Percentiles rank a stretch among this genome's conserved stretches.
phyloP scores from a whole-genome alignment of 2,888 invertebrate species.

The Eulithis prunata region DNA sequence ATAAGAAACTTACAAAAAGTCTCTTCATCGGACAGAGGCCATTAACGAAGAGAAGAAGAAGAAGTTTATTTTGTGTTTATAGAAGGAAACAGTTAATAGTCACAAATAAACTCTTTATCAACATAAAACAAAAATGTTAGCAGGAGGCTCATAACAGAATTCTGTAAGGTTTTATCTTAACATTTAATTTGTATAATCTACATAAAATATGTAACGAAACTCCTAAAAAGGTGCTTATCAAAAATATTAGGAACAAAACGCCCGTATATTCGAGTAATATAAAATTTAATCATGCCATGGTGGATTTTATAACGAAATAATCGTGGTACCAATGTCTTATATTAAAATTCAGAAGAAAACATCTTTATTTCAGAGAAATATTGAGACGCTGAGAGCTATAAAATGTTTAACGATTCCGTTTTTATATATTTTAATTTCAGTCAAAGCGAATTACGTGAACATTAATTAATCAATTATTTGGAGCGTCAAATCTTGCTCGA shows the following conservation, averaged over 20 bases:
- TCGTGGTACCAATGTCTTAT: constrained; percentile 26
- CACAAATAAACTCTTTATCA: no score
- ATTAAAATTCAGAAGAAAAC: constrained; percentile 31
- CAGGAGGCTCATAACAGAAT: neutral
- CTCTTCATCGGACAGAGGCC: no score
- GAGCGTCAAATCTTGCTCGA: neutral
- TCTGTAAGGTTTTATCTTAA: neutral
- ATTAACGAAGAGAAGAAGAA: no score
- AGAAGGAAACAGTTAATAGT: no score
- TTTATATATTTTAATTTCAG: constrained; percentile 17
- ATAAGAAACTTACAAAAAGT: no score
- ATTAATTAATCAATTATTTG: constrained; percentile 4
- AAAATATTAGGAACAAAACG: constrained; percentile 22
- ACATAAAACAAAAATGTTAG: no score
- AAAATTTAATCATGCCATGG: constrained; percentile 28
- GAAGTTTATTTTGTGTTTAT: no score
- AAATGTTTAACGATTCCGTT: constrained; percentile 21
- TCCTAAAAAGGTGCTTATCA: constrained; percentile 7
- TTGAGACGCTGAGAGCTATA: constrained; percentile 19
- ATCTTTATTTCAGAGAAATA: constrained; percentile 24
- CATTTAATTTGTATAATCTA: constrained; percentile 6
- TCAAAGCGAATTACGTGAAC: neutral
- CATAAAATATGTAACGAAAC: constrained; percentile 3
- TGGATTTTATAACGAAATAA: constrained; percentile 27
- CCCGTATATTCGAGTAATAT: constrained; percentile 20